These are phyloP conservation scores for Microhierax caerulescens DNA, from an alignment of 2,797 vertebrate genomes.

Conservation along the genomic window DNA sequence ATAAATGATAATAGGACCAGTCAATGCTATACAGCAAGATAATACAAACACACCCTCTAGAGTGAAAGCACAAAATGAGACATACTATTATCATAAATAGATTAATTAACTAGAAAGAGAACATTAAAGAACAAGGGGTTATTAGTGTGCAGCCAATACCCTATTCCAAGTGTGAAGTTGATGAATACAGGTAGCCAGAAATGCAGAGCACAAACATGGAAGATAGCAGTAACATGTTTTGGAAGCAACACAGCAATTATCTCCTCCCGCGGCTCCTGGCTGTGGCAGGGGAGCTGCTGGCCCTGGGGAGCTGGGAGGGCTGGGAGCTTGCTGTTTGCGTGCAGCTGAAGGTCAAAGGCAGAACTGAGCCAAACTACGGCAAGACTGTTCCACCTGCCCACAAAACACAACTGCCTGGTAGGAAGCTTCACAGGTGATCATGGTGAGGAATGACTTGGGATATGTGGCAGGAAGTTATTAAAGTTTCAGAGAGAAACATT, in stretches of 20 bases:
- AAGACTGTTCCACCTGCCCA: not conserved
- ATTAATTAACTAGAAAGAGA: slow-evolving; percentile 59
- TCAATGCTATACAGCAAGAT: not conserved
- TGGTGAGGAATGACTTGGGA: not conserved
- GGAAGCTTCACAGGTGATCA: not conserved
- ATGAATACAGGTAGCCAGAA: slow-evolving; percentile 48
- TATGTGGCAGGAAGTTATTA: not conserved
- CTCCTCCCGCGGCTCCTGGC: rapidly evolving
- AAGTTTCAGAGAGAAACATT: not conserved
- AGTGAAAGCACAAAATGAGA: slow-evolving; percentile 46
- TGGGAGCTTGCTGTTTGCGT: not conserved
- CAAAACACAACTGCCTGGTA: not conserved
- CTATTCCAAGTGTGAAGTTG: not conserved
- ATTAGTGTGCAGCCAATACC: not conserved
- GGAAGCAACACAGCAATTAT: not conserved
- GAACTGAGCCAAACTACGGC: not conserved
- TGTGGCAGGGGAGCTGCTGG: not conserved
- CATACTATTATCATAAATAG: slow-evolving; percentile 55
- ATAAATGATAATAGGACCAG: slow-evolving; percentile 44
- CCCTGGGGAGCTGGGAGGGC: not conserved
- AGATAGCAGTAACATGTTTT: not conserved
- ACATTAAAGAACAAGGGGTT: slow-evolving; percentile 36
- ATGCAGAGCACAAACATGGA: rapidly evolving
- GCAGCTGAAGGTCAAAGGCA: not conserved
- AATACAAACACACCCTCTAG: slow-evolving; percentile 42